Base-by-base conservation (phyloP, 2,797 vertebrate genomes). In the Chloroceryle inda region DNA sequence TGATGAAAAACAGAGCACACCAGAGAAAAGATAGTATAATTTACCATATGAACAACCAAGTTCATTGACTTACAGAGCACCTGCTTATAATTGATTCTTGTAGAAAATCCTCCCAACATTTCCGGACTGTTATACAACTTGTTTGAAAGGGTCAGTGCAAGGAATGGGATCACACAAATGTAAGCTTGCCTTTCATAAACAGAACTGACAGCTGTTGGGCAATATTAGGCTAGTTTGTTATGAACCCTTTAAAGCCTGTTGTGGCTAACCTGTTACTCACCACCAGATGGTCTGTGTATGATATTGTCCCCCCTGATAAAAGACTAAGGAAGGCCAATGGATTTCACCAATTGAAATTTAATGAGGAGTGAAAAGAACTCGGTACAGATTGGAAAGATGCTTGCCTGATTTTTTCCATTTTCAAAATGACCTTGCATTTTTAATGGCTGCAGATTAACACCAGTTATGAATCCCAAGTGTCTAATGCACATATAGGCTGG, bases 301-400 rank as follows among this genome's bases (percentile, higher is more conserved):
- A 7, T 45, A 6, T 66, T 45, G 26, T 58, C 29, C 67, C 64
- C 47, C 35, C 23, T 33, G 74, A 61, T 27, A 67, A 56, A 87
- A 85, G 44, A 22, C 55, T 79, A 71, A 85, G 74, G n/a, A 50
- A 64, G 47, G 77, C 56, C 84, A 58, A 74, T 26, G 63, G 47
- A 33, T 90, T 89, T 82, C 68, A 92, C 33, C 63, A 31, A 49
- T 0, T 87, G 71, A 77, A 92, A 83, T 80, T 92, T 94, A 94
- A 97, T 92, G 92, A 93, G 68, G 62, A 93, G 67, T 89, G 74
- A 38, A 93, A 89, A 93, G 61, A 71, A 10, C 40, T 22, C 44
- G 53, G 47, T 38, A 59, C 35, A 63, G 15, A 24, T 79, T 82
- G 67, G 77, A 93, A 87, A 74, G 71, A 64, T 33, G 13, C 17